Evolutionary conservation across 2,113 vertebrate species (phyloP), one percentile per base, ranked within the genome.

Genomic region (Gobio gobio): DNA sequence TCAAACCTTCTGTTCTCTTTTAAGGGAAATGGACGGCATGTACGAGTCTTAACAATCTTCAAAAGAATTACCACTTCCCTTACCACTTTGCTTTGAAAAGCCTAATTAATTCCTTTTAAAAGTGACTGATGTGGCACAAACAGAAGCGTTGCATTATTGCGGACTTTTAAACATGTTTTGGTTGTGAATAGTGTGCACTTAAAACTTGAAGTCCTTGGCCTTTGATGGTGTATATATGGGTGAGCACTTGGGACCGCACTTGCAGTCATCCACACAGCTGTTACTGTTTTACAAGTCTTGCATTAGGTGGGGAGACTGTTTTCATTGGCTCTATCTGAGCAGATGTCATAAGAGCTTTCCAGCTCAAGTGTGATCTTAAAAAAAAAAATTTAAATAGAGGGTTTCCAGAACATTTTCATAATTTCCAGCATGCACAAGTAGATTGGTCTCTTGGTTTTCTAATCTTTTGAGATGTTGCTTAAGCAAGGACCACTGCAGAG

Each of bases 321-420:
- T 83, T 72, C 47, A 58, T 73, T 83, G 64, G 81, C 64, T 58
- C 12, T 18, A 9, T 72, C 49, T 24, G 12, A 43, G 66, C 63
- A 73, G 66, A 83, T 82, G 80, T 83, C 80, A 9, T 68, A 22
- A 20, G 58, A 56, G 80, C 61, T 22, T 22, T 54, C 64, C 64
- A 82, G 47, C 80, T 47, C 61, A 29, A 82, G 79, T 68, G 79
- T 51, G 61, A 81, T 51, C 68, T n/a, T n/a, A n/a, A n/a, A n/a
- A n/a, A n/a, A n/a, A n/a, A n/a, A n/a, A n/a, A n/a, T n/a, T n/a
- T 64, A 9, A 18, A 51, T 56, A 5, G 26, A 82, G 45, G 29
- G 4, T 54, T 82, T 82, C 64, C 80, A 82, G 80, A 43, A 82
- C 10, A 24, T 72, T 68, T 68, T 81, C 58, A 66, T 49, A 43